Base-by-base conservation (phyloP, 2,797 vertebrate species). In the Syngnathus acus region DNA sequence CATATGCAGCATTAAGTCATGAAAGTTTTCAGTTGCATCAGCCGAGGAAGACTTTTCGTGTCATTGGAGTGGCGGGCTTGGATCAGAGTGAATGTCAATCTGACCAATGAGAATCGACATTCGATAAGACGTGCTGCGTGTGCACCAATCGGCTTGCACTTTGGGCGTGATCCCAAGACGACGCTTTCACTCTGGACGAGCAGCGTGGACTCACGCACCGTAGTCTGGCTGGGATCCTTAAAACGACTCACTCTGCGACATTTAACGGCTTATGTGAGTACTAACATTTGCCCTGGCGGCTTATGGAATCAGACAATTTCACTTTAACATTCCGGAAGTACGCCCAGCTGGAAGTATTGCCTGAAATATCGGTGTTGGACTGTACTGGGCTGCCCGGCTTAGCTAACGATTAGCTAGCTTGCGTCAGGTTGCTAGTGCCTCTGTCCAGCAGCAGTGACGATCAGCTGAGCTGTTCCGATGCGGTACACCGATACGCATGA, bases 21-120 rank as follows among this genome's bases (percentile, higher is more conserved):
- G 11, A 45, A 13, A 62, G 43, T 45, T 77, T 78, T 82, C 21
- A 65, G 67, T 93, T 93, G 92, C 92, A 91, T 93, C 92, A 93
- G 88, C 90, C 91, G 10, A 17, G 47, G 61, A 23, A 13, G 10
- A 10, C 53, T 67, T 21, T 69, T 51, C 4, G 23, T 59, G 10
- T 37, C 39, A 62, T 2, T 48, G 59, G 65, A 38, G 70, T 64
- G 72, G 80, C 79, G 72, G 70, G 81, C 39, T 71, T 9, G 6
- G 6, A 3, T 45, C 4, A 58, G 76, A 90, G 45, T 73, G 89
- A 87, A 77, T 84, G 50, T 0, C 2, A 1, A 1, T 1, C 62
- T 2, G 62, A 68, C 88, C 91, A 92, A 91, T 91, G 63, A 47
- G 19, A 65, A 45, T 9, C 0, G 5, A 48, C 1, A 0, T 17